Conservation (phyloP, 2,113 vertebrate species). For the Antennarius striatus region DNA sequence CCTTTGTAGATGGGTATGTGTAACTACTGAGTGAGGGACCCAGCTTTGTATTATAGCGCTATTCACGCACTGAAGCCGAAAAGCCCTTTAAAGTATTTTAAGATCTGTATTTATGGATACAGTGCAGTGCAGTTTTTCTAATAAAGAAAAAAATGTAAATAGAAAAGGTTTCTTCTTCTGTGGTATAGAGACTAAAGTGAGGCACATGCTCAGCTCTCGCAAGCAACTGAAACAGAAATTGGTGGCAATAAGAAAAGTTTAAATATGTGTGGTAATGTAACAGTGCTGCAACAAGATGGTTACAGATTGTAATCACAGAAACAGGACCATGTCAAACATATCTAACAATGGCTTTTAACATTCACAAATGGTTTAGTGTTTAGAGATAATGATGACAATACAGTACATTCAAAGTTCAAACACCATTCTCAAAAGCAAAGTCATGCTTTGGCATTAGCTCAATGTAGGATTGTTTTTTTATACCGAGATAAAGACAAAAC, state of each 20-base stretch:
- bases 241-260: constrained; percentile 10
- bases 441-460: constrained; percentile 25
- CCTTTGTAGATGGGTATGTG: constrained; percentile 77
- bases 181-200: constrained; percentile 85
- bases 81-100: constrained; percentile 86
- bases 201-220: constrained; percentile 81
- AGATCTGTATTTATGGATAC: constrained; percentile 80
- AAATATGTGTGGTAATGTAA: constrained; percentile 8
- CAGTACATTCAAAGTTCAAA: constrained; percentile 16
- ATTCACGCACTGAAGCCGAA: constrained; percentile 88
- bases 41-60: constrained; percentile 81
- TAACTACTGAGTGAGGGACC: constrained; percentile 94
- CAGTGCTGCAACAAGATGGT: constrained; percentile 27
- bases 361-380: constrained; percentile 8
- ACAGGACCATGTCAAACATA: constrained; percentile 17
- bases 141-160: constrained; percentile 80
- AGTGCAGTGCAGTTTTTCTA: constrained; percentile 78
- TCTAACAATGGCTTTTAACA: constrained; percentile 12
- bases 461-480: constrained; percentile 44
- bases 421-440: constrained; percentile 10
- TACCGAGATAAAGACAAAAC: constrained; percentile 74
- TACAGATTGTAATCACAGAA: constrained; percentile 18
- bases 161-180: constrained; percentile 87
- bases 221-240: constrained; percentile 47
- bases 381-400: constrained; percentile 16